These are phyloP conservation scores for Philhelius pedissequus DNA, from an alignment of 2,888 invertebrate species.

Conservation along the genomic window DNA sequence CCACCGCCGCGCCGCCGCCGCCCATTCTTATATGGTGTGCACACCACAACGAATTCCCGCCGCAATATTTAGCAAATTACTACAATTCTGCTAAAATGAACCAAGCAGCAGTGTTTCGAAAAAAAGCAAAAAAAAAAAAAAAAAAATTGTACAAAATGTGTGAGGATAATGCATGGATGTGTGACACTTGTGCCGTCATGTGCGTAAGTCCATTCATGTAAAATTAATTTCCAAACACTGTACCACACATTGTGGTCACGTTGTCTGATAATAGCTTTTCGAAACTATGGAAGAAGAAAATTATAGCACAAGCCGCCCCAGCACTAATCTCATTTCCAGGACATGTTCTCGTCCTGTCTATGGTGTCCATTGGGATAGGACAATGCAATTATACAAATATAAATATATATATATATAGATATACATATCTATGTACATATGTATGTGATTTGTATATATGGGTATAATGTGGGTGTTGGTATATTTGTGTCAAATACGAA, in stretches of 20 bases:
- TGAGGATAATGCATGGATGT: conserved; percentile 26
- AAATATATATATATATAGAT: no score
- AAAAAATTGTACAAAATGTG: not conserved
- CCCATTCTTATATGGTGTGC: not conserved
- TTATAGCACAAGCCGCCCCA: conserved; percentile 44
- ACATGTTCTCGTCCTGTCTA: not conserved
- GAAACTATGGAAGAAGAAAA: conserved; percentile 56
- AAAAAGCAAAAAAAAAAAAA: not conserved
- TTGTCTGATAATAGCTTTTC: conserved; percentile 51
- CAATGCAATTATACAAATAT: not conserved
- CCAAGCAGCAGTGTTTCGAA: not conserved
- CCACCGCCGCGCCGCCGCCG: no score
- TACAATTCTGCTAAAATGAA: conserved; percentile 39
- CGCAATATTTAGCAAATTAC: conserved; percentile 32
- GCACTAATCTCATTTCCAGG: conserved; percentile 40
- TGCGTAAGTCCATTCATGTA: conserved; percentile 45
- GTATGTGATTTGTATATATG: not conserved
- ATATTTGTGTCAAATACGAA: not conserved
- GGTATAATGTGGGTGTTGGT: not conserved
- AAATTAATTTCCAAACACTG: conserved; percentile 62
- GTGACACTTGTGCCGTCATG: conserved; percentile 5
- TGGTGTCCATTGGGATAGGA: not conserved
- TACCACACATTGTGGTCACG: conserved; percentile 58
- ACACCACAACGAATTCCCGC: not conserved
- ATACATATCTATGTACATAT: no score